A percentile compares a stretch with the other conserved stretches of the same genome.
phyloP scores from a whole-genome alignment of 35 echinoderm and acorn worm species.

The Amphiura filiformis region DNA sequence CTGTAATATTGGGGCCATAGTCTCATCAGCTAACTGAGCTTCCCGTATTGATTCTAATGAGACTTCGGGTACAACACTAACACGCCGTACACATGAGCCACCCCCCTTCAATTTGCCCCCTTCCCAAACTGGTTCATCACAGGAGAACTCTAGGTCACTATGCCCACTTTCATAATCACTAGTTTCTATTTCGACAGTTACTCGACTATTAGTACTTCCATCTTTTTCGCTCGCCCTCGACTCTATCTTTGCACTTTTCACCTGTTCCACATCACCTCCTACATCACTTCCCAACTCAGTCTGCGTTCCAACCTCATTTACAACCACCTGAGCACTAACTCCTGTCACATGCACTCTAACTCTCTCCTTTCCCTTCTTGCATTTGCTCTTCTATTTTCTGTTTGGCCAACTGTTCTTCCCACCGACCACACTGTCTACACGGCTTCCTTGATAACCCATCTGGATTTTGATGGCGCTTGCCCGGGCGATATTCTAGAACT shows the following conservation, averaged over 20 bases:
- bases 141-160: background rate
- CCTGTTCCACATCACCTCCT: background rate
- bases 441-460: background rate
- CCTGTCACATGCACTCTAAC: background rate
- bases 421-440: background rate
- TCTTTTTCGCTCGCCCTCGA: background rate
- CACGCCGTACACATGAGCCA: background rate
- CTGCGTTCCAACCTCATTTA: background rate
- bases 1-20: background rate
- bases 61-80: background rate
- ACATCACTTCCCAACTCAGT: background rate
- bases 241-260: background rate
- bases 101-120: background rate
- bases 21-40: conserved; percentile 1
- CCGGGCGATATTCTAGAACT: background rate
- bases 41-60: background rate
- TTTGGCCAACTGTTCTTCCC: background rate
- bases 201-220: background rate
- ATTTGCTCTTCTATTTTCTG: background rate
- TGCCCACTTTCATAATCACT: background rate
- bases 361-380: background rate
- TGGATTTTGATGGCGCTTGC: background rate
- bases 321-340: background rate
- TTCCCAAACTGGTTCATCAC: background rate
- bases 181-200: background rate